Percentiles rank a stretch among this genome's conserved stretches.
Conservation (phyloP, 1,140 invertebrate genomes). For the Pogonomyrmex californicus region DNA sequence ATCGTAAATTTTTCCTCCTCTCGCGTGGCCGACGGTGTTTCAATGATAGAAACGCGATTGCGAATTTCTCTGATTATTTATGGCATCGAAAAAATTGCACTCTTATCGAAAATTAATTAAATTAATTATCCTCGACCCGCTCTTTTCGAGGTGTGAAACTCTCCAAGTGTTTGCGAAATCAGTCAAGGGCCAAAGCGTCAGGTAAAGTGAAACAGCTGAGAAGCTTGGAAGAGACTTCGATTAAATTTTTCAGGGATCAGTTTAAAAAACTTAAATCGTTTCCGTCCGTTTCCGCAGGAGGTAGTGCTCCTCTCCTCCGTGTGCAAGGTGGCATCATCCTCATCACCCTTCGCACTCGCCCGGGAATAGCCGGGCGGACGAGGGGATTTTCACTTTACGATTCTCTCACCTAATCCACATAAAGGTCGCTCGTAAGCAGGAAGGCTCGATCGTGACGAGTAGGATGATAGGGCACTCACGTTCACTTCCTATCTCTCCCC, state of each 20-base stretch:
- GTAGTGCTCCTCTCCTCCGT: background rate
- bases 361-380: constrained; percentile 33
- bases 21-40: background rate
- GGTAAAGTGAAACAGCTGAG: background rate
- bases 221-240: background rate
- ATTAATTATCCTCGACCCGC: background rate
- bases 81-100: background rate
- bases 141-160: background rate
- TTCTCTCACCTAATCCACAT: constrained; percentile 77
- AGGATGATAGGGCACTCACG: constrained; percentile 68
- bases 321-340: background rate
- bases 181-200: background rate
- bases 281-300: background rate
- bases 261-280: constrained; percentile 61
- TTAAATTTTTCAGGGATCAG: constrained; percentile 70
- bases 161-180: background rate
- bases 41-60: background rate
- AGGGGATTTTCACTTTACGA: constrained; percentile 77
- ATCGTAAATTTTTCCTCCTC: background rate
- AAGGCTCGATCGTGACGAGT: constrained; percentile 72
- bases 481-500: constrained; percentile 22
- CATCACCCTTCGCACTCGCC: background rate
- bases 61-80: background rate
- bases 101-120: background rate
- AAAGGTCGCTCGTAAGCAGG: constrained; percentile 77